phyloP scores from a whole-genome alignment of 2,113 vertebrate genomes.

The Australoheros scitulus region DNA sequence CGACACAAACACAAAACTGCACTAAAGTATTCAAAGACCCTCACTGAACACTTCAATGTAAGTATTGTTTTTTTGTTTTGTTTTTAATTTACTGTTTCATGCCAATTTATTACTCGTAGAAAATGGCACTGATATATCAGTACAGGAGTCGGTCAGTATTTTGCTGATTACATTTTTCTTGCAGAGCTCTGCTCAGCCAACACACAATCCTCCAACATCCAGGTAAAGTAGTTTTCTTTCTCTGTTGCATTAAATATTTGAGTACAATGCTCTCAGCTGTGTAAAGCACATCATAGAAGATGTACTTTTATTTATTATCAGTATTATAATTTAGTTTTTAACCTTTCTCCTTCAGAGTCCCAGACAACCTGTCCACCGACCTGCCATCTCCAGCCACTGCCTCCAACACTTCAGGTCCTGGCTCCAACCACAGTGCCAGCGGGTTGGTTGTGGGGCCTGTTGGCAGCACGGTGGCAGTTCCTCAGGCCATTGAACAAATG shows the following conservation, averaged over 20 bases:
- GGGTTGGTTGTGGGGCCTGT: not conserved
- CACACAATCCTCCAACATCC: constrained; percentile 81
- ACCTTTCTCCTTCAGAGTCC: constrained; percentile 74
- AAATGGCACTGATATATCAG: not conserved
- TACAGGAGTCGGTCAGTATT: not conserved
- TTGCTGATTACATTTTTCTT: constrained; percentile 30
- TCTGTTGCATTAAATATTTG: not conserved
- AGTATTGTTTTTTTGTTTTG: not conserved
- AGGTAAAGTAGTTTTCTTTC: constrained; percentile 80
- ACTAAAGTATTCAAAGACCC: constrained; percentile 89
- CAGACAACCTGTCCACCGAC: constrained; percentile 82
- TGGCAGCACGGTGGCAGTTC: constrained; percentile 76
- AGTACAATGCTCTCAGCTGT: not conserved
- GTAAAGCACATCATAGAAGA: not conserved
- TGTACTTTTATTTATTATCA: not conserved
- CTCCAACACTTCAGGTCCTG: constrained; percentile 65
- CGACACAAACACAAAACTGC: constrained; percentile 89
- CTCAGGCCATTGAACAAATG: constrained; percentile 84
- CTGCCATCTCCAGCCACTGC: constrained; percentile 84
- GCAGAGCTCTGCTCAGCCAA: constrained; percentile 80
- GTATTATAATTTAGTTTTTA: too few relatives aligned
- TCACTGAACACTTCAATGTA: constrained; percentile 91
- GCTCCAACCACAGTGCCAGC: constrained; percentile 67
- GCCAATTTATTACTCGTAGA: not conserved
- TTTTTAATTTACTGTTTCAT: not conserved